Conservation (phyloP, 2,888 invertebrate species). For the Philereme vetulata region DNA sequence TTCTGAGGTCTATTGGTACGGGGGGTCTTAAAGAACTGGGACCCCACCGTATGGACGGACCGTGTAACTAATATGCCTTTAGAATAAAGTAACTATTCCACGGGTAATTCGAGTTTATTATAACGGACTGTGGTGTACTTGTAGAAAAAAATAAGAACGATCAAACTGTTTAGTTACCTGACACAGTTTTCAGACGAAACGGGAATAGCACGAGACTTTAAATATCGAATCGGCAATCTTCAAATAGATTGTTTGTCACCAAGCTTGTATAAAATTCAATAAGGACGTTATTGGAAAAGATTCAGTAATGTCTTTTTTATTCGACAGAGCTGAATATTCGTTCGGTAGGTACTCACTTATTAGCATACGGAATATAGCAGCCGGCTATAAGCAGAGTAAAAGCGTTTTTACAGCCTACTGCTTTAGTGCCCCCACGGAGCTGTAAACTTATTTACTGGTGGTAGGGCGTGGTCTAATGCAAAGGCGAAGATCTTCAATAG, state of each 20-base stretch:
- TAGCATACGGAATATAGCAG: conserved; percentile 21
- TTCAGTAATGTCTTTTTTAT: conserved; percentile 7
- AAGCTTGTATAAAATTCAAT: conserved; percentile 12
- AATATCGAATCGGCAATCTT: too few relatives aligned
- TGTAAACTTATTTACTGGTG: conserved; percentile 37
- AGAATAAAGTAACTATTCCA: too few relatives aligned
- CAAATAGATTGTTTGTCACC: background rate
- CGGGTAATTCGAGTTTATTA: too few relatives aligned
- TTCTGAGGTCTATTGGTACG: too few relatives aligned
- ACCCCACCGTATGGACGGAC: too few relatives aligned
- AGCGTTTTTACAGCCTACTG: conserved; percentile 39
- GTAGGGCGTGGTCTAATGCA: conserved; percentile 12
- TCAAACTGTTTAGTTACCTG: too few relatives aligned
- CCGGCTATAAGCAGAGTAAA: conserved; percentile 29
- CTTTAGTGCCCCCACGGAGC: conserved; percentile 38
- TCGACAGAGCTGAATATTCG: conserved; percentile 12
- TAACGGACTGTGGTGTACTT: too few relatives aligned
- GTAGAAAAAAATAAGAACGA: too few relatives aligned
- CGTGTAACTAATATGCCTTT: too few relatives aligned
- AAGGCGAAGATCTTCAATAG: background rate
- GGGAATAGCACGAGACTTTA: too few relatives aligned
- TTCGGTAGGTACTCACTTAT: conserved; percentile 4
- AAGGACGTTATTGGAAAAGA: conserved; percentile 17
- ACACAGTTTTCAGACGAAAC: too few relatives aligned
- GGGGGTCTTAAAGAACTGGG: too few relatives aligned